Base-by-base conservation (phyloP, 2,113 vertebrate genomes). In the Phylloscopus trochiloides region DNA sequence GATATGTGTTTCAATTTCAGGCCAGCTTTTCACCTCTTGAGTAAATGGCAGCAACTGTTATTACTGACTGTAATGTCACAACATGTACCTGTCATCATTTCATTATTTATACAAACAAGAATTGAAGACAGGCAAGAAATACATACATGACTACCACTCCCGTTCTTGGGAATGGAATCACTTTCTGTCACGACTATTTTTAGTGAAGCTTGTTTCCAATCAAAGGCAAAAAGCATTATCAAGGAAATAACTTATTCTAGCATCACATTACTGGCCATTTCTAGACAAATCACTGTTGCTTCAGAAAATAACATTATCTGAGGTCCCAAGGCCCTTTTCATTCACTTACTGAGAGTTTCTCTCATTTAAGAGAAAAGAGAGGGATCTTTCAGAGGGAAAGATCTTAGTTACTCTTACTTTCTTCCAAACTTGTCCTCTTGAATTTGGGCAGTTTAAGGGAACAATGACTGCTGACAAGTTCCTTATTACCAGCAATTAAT, bases 401-500 rank as follows among this genome's bases (percentile, higher is more conserved):
- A 28, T 61, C 58, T 38, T 61, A 61, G 34, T 61, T 61, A 13
- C 58, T 61, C 34, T 38, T 86, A 81, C 71, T 91, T 95, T 93
- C 73, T 96, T 84, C 90, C 73, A 93, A 79, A 68, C 57, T 96
- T 94, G 89, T 95, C 92, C 38, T 92, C 87, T 90, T 77, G 67
- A 96, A 88, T 96, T 91, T 79, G 95, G 76, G 82, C 92, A 97
- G 93, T 95, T 97, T 96, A 97, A 96, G 89, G 95, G 94, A 97
- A 96, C 94, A 91, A 97, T 93, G 70, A 94, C 76, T 67, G 86
- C 61, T 97, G 94, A 95, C 91, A 97, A 97, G 91, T 98, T 92
- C 94, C 93, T 97, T 97, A 94, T 97, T 97, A 95, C 87, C 93
- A 96, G 73, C 92, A 97, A 97, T 97, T 96, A 97, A 97, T 97